A percentile compares a stretch with the other conserved stretches of the same genome.
Conservation (phyloP, 2,888 invertebrate genomes). For the Diogma glabrata region DNA sequence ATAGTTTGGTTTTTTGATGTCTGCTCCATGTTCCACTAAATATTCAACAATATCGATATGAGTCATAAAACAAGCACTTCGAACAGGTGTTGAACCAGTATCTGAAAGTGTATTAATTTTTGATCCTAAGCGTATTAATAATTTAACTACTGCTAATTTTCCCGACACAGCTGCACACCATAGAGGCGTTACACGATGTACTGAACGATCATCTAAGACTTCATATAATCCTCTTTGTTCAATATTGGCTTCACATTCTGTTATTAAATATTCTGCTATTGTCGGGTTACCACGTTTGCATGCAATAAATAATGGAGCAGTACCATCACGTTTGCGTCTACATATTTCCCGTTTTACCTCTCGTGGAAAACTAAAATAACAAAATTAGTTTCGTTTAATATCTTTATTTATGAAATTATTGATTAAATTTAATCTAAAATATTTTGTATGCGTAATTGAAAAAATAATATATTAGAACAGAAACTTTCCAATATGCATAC, state of each 20-base stretch:
- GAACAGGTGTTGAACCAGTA: conserved; percentile 78
- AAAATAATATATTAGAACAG: too few species aligned
- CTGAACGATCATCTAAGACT: conserved; percentile 63
- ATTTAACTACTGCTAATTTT: conserved; percentile 61
- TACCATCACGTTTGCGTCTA: conserved; percentile 57
- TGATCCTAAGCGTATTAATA: conserved; percentile 67
- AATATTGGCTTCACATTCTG: conserved; percentile 68
- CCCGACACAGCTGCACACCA: conserved; percentile 91
- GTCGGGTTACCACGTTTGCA: conserved; percentile 69
- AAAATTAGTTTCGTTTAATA: not conserved
- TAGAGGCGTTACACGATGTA: conserved; percentile 73
- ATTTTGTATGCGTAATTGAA: too few species aligned
- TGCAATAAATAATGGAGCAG: conserved; percentile 70
- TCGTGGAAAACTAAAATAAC: conserved; percentile 39
- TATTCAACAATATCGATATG: conserved; percentile 60
- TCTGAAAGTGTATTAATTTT: conserved; percentile 79
- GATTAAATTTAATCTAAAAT: not conserved
- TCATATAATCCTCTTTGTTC: conserved; percentile 80
- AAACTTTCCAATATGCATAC: too few species aligned
- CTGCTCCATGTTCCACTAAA: conserved; percentile 68
- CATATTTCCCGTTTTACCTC: conserved; percentile 55
- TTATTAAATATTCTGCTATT: conserved; percentile 75
- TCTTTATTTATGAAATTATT: not conserved
- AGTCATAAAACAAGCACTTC: conserved; percentile 89
- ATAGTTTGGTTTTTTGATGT: conserved; percentile 72